Evolutionary conservation across 1,140 invertebrate species (phyloP), one percentile per base, ranked within the genome.

Genomic region (Uloborus diversus): DNA sequence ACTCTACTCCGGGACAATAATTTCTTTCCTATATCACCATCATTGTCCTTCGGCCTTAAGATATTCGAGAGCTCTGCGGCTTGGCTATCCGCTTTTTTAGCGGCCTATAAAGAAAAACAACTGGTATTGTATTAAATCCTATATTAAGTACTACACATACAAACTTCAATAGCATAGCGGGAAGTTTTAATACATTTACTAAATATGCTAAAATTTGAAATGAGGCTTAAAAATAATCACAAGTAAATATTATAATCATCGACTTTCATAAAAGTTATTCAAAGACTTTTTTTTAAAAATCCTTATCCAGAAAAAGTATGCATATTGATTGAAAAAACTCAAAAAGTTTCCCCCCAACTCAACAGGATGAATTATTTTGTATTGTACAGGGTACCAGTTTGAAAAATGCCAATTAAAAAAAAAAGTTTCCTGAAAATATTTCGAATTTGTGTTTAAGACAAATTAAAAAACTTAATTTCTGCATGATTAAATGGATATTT

Each of bases 21-120:
- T 23, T 78, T 78, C 35, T 66, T 79, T n/a, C 27, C 49, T 30
- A 65, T 20, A 11, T 79, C 76, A 13, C 35, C 53, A 35, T 79
- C 76, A 7, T 59, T 59, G 4, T 68, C 65, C 33, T 79, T 79
- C 13, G 76, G 76, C 7, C 76, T 51, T 11, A 79, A 33, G 28
- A 79, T 61, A 51, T 61, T 79, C 33, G 76, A 59, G n/a, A 79
- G 30, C n/a, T 79, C 76, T 11, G 53, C 76, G 35, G 76, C 65
- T 37, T 79, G 76, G 49, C 53, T 69, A 35, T 79, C 76, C 42
- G 76, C 76, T 32, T 79, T 79, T 61, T 79, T 79, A 13, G 76
- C 64, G 27, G 76, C 76, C 76, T 79, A 13, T 0, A 69, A 69
- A 14, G 5, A 49, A 27, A 68, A 57, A 57, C 3, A 20, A n/a